Base-by-base conservation (phyloP, 2,888 invertebrate species). In the Cotesia congregata region DNA sequence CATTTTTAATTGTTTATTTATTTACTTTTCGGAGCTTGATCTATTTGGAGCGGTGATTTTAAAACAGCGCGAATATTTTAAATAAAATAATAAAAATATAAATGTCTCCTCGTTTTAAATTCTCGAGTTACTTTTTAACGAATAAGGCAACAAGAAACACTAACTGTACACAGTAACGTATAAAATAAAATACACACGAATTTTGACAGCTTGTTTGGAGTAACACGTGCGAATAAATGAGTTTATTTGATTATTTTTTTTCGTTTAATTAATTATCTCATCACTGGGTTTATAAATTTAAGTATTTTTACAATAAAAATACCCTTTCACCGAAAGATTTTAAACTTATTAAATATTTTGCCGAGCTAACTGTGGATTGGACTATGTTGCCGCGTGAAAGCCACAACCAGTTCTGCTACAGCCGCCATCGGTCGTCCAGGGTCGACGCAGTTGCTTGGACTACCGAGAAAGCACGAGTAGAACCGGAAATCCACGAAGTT, bases 361-460 rank as follows among this genome's bases (percentile, higher is more conserved):
- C 9, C 12, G 50, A 60, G 30, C 68, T 65, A 64, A 20, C 62
- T 69, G 64, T 30, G 76, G 50, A 72, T 75, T 60, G 62, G 75
- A 74, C 72, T 70, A 83, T 82, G 83, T 84, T 85, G 82, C 83
- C 86, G 85, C 86, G 86, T 84, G 87, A 86, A 85, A 84, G 86
- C 85, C 85, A 86, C 85, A 83, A 84, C 85, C 85, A 86, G 85
- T 87, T 88, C 84, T 88, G 88, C 85, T 85, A 81, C 83, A 83
- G 84, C 86, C 86, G 87, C 87, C 86, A 86, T 87, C 83, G 84
- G 85, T 84, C 84, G 85, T 83, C 83, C 83, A 83, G 83, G 83
- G 83, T 84, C 86, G 85, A 84, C 84, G 85, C 85, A 84, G 82
- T 50, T 50, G 81, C 83, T 50, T 50, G 50, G 50, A 50, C 7